Conservation (phyloP, 2,888 invertebrate genomes). For the Drosophila setosimentum region DNA sequence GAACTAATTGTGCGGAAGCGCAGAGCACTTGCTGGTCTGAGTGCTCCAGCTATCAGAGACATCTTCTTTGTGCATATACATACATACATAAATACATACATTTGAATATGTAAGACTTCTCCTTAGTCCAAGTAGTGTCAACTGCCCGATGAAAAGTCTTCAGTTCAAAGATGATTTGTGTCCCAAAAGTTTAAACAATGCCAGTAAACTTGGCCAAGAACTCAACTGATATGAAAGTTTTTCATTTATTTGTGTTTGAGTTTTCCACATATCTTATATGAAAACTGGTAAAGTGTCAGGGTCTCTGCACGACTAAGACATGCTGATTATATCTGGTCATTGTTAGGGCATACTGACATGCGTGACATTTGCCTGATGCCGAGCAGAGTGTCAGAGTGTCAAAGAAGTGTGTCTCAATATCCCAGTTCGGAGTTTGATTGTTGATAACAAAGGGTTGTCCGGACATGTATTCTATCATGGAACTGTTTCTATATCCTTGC, state of each 20-base stretch:
- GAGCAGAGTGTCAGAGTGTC: constrained; percentile 43
- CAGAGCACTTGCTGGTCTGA: constrained; percentile 45
- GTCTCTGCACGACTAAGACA: constrained; percentile 34
- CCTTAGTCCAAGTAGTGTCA: constrained; percentile 55
- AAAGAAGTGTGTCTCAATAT: constrained; percentile 47
- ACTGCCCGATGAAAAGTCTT: constrained; percentile 53
- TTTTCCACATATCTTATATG: constrained; percentile 35
- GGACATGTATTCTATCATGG: constrained; percentile 8
- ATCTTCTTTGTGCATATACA: background rate
- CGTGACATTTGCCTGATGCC: constrained; percentile 67
- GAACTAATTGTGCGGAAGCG: constrained; percentile 80
- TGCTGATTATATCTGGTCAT: constrained; percentile 67
- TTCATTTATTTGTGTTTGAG: constrained; percentile 38
- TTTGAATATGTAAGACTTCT: background rate
- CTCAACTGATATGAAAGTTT: constrained; percentile 66
- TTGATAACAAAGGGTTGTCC: constrained; percentile 59
- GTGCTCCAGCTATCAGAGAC: constrained; percentile 60
- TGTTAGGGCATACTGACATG: constrained; percentile 69
- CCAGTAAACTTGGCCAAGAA: constrained; percentile 58
- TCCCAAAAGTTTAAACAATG: constrained; percentile 71
- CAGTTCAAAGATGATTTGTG: constrained; percentile 66
- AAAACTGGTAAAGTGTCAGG: constrained; percentile 48
- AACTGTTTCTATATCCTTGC: background rate
- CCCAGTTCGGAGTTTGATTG: constrained; percentile 31
- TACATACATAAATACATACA: background rate